Conservation (phyloP, 2,888 invertebrate species). For the Aromia moschata region DNA sequence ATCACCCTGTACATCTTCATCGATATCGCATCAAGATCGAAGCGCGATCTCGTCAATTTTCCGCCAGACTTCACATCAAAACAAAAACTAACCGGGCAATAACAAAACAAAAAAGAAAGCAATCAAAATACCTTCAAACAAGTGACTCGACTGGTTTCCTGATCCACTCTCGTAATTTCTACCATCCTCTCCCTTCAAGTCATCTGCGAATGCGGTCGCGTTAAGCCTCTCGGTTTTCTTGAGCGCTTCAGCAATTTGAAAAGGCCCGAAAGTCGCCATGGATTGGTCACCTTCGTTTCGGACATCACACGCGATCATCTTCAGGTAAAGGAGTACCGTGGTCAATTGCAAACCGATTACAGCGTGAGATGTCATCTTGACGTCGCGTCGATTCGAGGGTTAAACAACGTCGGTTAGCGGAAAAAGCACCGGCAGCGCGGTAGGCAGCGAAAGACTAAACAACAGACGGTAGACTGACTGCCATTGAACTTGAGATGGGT, state of each 20-base stretch:
- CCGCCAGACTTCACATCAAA: no score
- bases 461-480: conserved; percentile 4
- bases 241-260: no score
- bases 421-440: no score
- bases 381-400: no score
- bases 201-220: not conserved
- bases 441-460: conserved; percentile 2
- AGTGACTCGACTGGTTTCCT: not conserved
- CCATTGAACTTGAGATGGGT: conserved; percentile 2
- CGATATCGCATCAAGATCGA: no score
- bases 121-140: conserved; percentile 16
- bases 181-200: not conserved
- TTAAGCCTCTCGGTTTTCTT: no score
- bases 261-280: not conserved
- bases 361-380: no score
- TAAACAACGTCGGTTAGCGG: no score
- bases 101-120: no score
- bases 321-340: not conserved
- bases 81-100: no score
- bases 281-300: not conserved
- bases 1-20: no score
- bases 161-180: not conserved
- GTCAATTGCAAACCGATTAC: not conserved
- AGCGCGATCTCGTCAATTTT: no score
- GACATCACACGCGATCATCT: not conserved